These are phyloP conservation scores for Sinohyriopsis cumingii DNA, from an alignment of 2,888 invertebrate species.

Conservation along the genomic window DNA sequence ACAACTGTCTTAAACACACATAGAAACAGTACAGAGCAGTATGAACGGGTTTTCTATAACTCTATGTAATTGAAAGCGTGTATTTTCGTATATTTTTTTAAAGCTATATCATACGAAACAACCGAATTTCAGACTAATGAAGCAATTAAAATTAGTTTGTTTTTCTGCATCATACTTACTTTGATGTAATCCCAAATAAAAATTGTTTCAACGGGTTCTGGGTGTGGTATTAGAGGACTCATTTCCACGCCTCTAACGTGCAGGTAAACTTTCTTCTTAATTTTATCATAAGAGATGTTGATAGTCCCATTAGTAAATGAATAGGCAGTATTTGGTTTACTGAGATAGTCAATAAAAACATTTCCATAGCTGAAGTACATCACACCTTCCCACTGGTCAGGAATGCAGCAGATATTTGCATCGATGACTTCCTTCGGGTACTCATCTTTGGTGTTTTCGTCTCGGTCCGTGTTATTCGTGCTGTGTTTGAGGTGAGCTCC, in stretches of 20 bases:
- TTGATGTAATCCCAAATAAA: conserved; percentile 27
- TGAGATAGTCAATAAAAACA: conserved; percentile 31
- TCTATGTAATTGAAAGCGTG: no score
- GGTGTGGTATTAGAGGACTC: conserved; percentile 38
- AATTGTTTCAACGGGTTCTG: conserved; percentile 13
- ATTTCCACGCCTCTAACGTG: conserved; percentile 20
- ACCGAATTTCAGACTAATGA: no score
- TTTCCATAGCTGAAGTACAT: conserved; percentile 32
- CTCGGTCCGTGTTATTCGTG: no score
- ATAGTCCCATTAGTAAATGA: conserved; percentile 35
- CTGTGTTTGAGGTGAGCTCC: no score
- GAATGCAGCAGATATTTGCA: conserved; percentile 27
- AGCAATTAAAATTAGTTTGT: no score
- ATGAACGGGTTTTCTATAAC: no score
- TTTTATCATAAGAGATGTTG: conserved; percentile 21
- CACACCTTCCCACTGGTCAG: conserved; percentile 26
- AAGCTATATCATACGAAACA: no score
- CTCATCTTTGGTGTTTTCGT: no score
- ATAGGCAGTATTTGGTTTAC: conserved; percentile 25
- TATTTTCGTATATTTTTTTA: no score
- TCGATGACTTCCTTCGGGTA: not conserved
- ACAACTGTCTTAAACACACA: no score
- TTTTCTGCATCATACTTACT: conserved; percentile 11
- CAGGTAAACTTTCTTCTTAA: conserved; percentile 23
- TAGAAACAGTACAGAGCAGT: no score